phyloP scores from a whole-genome alignment of 2,113 vertebrate species.

The Aleadryas rufinucha region DNA sequence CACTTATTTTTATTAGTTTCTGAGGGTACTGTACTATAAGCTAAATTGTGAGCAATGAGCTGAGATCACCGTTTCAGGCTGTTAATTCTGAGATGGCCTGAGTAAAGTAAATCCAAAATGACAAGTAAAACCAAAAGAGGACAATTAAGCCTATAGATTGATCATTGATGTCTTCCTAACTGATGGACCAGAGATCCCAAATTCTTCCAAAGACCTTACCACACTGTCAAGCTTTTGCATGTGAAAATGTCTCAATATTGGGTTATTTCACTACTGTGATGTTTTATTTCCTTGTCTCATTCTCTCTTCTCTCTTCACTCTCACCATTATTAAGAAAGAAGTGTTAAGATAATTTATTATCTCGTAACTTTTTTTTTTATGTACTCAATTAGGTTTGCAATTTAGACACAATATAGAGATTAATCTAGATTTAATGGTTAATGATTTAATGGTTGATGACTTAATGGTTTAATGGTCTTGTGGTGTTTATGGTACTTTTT shows the following conservation, averaged over 20 bases:
- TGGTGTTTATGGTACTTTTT: neutral
- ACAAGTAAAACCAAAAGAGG: neutral
- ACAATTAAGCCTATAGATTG: neutral
- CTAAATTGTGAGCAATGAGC: neutral
- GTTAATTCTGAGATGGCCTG: neutral
- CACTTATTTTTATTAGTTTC: neutral
- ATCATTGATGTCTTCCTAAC: neutral
- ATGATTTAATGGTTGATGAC: neutral
- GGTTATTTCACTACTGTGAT: neutral
- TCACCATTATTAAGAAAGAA: neutral
- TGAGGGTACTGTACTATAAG: accelerated
- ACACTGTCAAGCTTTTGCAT: neutral
- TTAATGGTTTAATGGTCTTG: neutral
- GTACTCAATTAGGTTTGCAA: neutral
- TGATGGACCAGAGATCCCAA: neutral
- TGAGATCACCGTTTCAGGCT: neutral
- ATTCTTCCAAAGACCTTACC: neutral
- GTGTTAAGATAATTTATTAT: neutral
- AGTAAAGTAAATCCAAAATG: neutral
- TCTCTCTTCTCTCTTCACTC: neutral
- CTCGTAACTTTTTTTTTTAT: neutral
- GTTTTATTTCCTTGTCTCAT: neutral
- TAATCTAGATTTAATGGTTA: neutral
- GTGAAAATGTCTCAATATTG: neutral
- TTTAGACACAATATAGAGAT: neutral